phyloP scores from a whole-genome alignment of 2,113 vertebrate genomes.

The Eclectus roratus region DNA sequence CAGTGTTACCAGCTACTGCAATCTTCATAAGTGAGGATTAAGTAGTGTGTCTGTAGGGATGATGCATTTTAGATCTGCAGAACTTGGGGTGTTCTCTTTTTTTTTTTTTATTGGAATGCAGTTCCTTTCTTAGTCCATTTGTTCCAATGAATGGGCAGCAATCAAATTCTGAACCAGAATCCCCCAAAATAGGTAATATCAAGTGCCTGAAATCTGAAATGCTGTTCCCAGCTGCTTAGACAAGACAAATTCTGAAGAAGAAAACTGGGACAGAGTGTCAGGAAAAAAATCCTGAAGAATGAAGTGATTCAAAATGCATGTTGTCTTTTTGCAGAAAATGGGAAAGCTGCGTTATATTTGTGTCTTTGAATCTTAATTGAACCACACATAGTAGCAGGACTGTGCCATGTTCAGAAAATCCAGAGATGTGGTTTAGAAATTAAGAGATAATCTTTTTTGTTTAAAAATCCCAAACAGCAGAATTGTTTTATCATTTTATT shows the following conservation, averaged over 20 bases:
- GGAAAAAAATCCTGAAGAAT: not conserved
- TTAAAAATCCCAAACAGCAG: not conserved
- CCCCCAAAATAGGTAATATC: not conserved
- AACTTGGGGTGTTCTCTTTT: slow-evolving; percentile 1
- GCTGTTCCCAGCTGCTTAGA: not conserved
- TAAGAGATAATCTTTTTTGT: not conserved
- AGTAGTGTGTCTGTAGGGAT: slow-evolving; percentile 9
- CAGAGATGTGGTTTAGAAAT: not conserved
- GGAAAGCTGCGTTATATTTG: not conserved
- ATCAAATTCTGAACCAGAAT: slow-evolving; percentile 10
- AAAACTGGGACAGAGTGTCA: not conserved
- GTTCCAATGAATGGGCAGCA: slow-evolving; percentile 42
- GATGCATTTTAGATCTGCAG: slow-evolving; percentile 43
- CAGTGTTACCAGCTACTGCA: not conserved
- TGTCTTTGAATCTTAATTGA: not conserved
- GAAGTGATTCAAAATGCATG: not conserved
- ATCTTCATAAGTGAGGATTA: slow-evolving; percentile 30
- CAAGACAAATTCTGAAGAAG: not conserved
- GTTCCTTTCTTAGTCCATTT: slow-evolving; percentile 20
- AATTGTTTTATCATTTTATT: not conserved
- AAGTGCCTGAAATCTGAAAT: slow-evolving; percentile 22
- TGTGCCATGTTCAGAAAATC: not conserved
- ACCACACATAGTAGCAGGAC: not conserved
- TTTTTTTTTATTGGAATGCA: slow-evolving; percentile 43
- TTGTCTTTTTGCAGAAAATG: not conserved